Percentiles rank a stretch among this genome's conserved stretches.
Evolutionary conservation across 2,888 invertebrate species (phyloP).

Genomic region (Tromatobia lineatoria): DNA sequence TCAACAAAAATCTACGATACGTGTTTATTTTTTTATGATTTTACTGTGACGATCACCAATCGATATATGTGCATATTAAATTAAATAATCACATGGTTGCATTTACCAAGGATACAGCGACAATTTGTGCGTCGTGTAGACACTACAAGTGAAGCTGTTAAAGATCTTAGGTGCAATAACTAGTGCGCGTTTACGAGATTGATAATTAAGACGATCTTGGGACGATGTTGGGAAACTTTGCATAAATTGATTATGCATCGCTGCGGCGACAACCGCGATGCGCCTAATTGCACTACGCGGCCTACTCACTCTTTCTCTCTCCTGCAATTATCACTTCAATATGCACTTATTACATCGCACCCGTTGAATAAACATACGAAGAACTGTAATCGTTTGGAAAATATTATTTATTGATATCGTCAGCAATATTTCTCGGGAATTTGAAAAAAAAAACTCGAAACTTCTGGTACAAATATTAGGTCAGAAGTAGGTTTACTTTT

Average conservation of each 20-base stretch:
- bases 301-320: slow-evolving; percentile 12
- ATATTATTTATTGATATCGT: slow-evolving; percentile 35
- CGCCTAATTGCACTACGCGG: slow-evolving; percentile 73
- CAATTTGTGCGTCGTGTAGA: neutral
- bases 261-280: slow-evolving; percentile 66
- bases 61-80: slow-evolving; percentile 60
- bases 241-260: slow-evolving; percentile 83
- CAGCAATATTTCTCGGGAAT: neutral
- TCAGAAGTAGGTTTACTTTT: neutral
- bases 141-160: neutral
- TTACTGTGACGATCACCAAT: neutral
- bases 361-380: slow-evolving; percentile 63
- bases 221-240: slow-evolving; percentile 71
- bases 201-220: slow-evolving; percentile 67
- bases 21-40: neutral
- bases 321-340: slow-evolving; percentile 14
- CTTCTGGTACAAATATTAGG: slow-evolving; percentile 22
- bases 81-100: slow-evolving; percentile 68
- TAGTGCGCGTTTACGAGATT: slow-evolving; percentile 63
- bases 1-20: neutral
- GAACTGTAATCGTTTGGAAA: slow-evolving; percentile 27
- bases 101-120: slow-evolving; percentile 22
- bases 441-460: slow-evolving; percentile 17
- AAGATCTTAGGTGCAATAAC: slow-evolving; percentile 35
- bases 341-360: slow-evolving; percentile 35